phyloP scores from a whole-genome alignment of 37 sponge, comb jelly and placozoan species.

The Beroe ovata region DNA sequence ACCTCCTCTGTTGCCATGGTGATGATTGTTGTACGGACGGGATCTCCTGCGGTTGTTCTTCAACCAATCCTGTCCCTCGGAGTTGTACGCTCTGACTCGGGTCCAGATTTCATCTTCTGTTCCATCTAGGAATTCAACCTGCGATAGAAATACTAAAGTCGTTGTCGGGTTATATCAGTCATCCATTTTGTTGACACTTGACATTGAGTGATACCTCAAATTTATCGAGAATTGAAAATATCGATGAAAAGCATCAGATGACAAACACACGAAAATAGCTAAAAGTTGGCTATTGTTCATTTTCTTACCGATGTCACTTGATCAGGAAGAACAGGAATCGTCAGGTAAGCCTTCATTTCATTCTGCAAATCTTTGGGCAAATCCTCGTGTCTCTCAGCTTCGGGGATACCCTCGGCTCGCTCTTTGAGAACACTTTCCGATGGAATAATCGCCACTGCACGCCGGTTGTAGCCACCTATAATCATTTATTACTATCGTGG shows the following conservation, averaged over 20 bases:
- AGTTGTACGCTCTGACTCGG: conserved; percentile 6
- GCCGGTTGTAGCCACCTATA: neutral
- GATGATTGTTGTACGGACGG: conserved; percentile 27
- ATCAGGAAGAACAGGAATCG: neutral
- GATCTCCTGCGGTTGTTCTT: conserved; percentile 42
- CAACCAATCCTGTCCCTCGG: conserved; percentile 24
- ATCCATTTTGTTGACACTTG: too few species aligned
- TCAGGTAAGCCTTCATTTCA: conserved; percentile 53
- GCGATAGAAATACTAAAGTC: too few species aligned
- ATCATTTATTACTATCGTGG: too few species aligned
- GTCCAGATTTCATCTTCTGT: neutral
- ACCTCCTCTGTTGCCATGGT: neutral
- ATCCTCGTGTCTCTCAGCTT: conserved; percentile 27
- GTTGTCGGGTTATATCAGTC: too few species aligned
- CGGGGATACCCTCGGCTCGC: neutral
- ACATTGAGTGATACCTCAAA: too few species aligned
- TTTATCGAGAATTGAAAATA: too few species aligned
- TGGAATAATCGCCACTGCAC: conserved; percentile 17
- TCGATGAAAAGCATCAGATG: neutral
- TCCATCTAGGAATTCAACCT: neutral
- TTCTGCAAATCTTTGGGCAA: conserved; percentile 17
- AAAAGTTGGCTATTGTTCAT: too few species aligned
- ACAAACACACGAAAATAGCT: neutral
- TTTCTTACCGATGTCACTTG: conserved; percentile 9
- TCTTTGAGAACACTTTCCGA: conserved; percentile 15